Evolutionary conservation across 2,888 invertebrate genomes (phyloP), one percentile per base, ranked within the genome.

Genomic region (Leptura quadrifasciata): DNA sequence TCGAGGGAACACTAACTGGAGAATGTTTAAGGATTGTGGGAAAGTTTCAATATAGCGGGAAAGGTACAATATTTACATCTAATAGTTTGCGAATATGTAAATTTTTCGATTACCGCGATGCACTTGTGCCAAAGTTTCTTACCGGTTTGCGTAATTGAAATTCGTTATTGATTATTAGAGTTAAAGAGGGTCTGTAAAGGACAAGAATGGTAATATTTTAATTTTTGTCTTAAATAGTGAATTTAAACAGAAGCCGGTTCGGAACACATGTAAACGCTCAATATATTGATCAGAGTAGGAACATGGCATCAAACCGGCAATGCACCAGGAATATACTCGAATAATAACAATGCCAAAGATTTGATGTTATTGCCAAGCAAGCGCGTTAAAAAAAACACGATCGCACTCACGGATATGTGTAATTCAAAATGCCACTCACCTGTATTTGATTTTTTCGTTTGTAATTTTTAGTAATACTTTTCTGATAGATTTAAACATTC

Each of bases 271-370:
- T 75, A 39, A 69, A 60, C 64, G 68, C 73, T 75, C 72, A 77
- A 76, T 77, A 77, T 79, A 79, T 76, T 79, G 79, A 79, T 77
- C 74, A 77, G 24, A 17, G 35, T 15, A 27, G 74, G 52, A 74
- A 75, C 74, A 74, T 75, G 64, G 74, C 75, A 76, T 35, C 24
- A 68, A 52, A 68, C 63, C 72, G 72, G 76, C 72, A 78, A 65
- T 79, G 75, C 76, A 72, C 61, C 76, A 79, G 68, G 57, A 39
- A 61, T 21, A n/a, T 6, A 47, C 47, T 47, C n/a, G 15, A 47
- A 47, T 47, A 47, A 47, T n/a, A 47, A n/a, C 6, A n/a, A 47
- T 15, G 15, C 5, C 15, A 47, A 5, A 47, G n/a, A n/a, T 6
- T 5, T 15, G 47, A 47, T 47, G n/a, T n/a, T 47, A 5, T 47